A percentile compares a stretch with the other conserved stretches of the same genome.
phyloP scores from a whole-genome alignment of 2,797 vertebrate species.

The Dendrocincla fuliginosa region DNA sequence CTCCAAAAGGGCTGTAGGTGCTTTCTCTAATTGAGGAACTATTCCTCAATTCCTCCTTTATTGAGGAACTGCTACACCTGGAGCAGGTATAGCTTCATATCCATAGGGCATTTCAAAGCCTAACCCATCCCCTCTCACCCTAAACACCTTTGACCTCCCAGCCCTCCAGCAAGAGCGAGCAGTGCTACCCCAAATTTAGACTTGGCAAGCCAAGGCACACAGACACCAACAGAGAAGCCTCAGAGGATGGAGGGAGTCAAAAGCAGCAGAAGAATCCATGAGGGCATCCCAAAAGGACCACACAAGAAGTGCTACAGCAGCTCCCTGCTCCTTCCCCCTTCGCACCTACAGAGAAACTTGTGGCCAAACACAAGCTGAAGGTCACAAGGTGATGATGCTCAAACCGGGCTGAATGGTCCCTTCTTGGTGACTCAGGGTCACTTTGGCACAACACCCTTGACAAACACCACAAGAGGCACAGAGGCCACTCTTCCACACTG shows the following conservation, averaged over 20 bases:
- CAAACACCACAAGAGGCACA: neutral
- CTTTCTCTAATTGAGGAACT: neutral
- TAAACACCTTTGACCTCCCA: neutral
- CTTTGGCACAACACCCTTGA: neutral
- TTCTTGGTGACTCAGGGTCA: rapidly evolving
- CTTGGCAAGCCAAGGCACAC: neutral
- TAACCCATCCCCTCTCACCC: neutral
- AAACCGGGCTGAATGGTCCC: neutral
- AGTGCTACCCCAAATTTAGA: neutral
- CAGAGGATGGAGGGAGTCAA: neutral
- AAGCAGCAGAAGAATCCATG: neutral
- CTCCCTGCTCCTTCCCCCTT: neutral
- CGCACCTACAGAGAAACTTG: neutral
- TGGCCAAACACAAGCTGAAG: neutral
- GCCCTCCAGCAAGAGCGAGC: neutral
- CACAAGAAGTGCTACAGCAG: neutral
- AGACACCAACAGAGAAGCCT: neutral
- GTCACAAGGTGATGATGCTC: neutral
- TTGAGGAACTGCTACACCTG: neutral
- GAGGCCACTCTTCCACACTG: rapidly evolving
- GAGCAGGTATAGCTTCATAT: neutral
- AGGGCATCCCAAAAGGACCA: rapidly evolving
- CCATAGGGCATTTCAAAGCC: rapidly evolving
- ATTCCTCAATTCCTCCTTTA: neutral
- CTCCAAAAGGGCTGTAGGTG: neutral